phyloP scores from a whole-genome alignment of 2,113 vertebrate genomes.

The Neogobius melanostomus region DNA sequence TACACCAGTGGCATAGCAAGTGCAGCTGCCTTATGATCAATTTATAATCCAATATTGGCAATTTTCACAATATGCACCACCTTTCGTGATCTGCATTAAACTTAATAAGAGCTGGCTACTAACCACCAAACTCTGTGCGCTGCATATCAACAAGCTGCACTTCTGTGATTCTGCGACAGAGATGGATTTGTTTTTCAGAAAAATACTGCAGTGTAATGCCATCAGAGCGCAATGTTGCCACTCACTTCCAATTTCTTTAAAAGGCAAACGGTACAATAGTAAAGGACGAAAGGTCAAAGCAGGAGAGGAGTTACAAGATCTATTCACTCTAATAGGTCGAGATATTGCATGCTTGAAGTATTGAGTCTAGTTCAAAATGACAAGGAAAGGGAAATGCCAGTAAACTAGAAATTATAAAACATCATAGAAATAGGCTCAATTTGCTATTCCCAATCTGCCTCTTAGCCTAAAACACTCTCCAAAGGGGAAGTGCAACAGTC shows the following conservation, averaged over 20 bases:
- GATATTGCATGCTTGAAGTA: constrained; percentile 23
- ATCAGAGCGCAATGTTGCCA: neutral
- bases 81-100: constrained; percentile 12
- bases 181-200: neutral
- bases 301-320: constrained; percentile 12
- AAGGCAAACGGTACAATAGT: neutral
- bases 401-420: constrained; percentile 18
- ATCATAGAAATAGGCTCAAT: constrained; percentile 1
- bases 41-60: constrained; percentile 10
- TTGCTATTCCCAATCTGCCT: constrained; percentile 13
- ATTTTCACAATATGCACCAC: constrained; percentile 3
- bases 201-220: neutral
- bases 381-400: constrained; percentile 44
- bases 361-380: constrained; percentile 48
- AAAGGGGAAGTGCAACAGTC: constrained; percentile 4
- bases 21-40: constrained; percentile 1
- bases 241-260: neutral
- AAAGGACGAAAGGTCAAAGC: constrained; percentile 10
- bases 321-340: neutral
- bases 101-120: neutral
- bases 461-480: constrained; percentile 12
- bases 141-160: constrained; percentile 20
- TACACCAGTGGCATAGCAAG: neutral
- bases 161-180: neutral
- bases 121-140: neutral